A percentile compares a stretch with the other conserved stretches of the same genome.
phyloP scores from a whole-genome alignment of 2,113 vertebrate species.

The Pipra filicauda region DNA sequence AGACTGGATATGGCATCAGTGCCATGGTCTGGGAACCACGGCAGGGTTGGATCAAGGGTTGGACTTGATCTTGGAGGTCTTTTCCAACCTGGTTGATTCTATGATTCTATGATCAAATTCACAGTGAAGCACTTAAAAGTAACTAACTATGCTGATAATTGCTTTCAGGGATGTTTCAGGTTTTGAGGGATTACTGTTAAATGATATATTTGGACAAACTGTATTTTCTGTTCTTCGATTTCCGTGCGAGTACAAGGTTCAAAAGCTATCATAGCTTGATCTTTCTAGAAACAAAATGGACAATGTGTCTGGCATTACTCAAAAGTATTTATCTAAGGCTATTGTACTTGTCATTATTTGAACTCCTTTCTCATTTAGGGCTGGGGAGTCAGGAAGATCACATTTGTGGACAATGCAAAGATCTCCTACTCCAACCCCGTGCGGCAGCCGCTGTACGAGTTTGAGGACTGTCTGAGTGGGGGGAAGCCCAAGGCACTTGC shows the following conservation, averaged over 20 bases:
- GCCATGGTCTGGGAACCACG: too few species aligned
- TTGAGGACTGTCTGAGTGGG: slow-evolving; percentile 91
- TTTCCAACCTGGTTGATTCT: too few species aligned
- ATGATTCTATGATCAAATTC: neutral
- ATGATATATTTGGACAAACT: accelerated
- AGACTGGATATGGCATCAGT: too few species aligned
- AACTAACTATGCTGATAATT: neutral
- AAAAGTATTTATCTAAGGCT: neutral
- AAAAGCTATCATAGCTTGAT: neutral
- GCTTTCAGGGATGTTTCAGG: neutral
- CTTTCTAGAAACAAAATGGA: neutral
- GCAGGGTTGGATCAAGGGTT: too few species aligned
- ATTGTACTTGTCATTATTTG: neutral
- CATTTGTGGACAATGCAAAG: slow-evolving; percentile 96
- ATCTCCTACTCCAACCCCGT: slow-evolving; percentile 98
- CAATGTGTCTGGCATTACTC: neutral
- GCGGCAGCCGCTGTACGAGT: slow-evolving; percentile 94
- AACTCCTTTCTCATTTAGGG: slow-evolving; percentile 73
- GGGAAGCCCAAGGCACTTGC: slow-evolving; percentile 91
- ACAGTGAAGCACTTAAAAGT: neutral
- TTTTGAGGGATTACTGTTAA: neutral
- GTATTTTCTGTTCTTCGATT: neutral
- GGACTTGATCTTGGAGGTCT: too few species aligned
- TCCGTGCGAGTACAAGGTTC: neutral
- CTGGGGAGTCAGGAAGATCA: slow-evolving; percentile 96